Base-by-base conservation (phyloP, 2,888 invertebrate genomes). In the Buathra laborator region DNA sequence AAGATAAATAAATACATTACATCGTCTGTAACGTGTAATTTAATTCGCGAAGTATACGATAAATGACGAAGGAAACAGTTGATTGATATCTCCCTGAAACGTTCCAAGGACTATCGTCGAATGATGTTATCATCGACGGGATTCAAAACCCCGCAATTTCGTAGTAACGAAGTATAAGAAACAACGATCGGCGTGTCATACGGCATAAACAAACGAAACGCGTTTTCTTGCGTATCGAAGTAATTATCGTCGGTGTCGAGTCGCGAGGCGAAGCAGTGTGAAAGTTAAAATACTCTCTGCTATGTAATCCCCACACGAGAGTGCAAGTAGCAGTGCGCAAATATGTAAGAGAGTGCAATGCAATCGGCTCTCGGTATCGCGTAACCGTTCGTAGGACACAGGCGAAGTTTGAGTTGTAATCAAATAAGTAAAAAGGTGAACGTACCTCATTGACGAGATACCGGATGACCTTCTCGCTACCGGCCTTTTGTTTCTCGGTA, bases 391-490 rank as follows among this genome's bases (percentile, higher is more conserved):
- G 71, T 24, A 24, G 24, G 64, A 14, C 62, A 53, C 56, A 48
- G 56, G 16, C 24, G 32, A 78, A 79, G 67, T 76, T 62, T 68
- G 12, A 67, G 59, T 48, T 12, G 14, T 16, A 48, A 46, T 76
- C 9, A 37, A 46, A 32, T 44, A 53, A 66, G n/a, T 5, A 24
- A 16, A 12, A 37, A 84, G 85, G 84, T 87, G 86, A 87, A 86
- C 87, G 88, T 90, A 94, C 94, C 88, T 94, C 91, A 87, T 94
- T 94, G 87, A 96, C 96, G 85, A 97, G 94, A 89, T 94, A 95
- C 19, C 95, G 95, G 46, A 97, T 95, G 6, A 97, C 95, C 86
- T 95, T 96, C 88, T 96, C 95, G 66, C 96, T 95, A 62, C 96
- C 96, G 3, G 93, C 91, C 90, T 94, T 95, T 91, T 97, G 97